A percentile compares a stretch with the other conserved stretches of the same genome.
These are phyloP conservation scores for Threskiornis aethiopicus DNA, from an alignment of 2,797 vertebrate species.

Conservation along the genomic window DNA sequence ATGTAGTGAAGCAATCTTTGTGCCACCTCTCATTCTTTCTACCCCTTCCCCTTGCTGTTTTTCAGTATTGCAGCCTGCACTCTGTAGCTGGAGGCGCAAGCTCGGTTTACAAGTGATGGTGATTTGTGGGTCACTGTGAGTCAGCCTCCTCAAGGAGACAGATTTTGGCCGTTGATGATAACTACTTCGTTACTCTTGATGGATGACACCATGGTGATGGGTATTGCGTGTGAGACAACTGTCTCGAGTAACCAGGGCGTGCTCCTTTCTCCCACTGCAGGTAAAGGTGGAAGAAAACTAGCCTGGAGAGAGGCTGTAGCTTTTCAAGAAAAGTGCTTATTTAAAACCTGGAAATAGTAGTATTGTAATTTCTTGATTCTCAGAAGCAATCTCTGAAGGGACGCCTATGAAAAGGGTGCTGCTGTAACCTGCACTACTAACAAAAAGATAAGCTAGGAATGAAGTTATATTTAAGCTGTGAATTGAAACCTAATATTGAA, in stretches of 20 bases:
- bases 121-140: rapidly evolving
- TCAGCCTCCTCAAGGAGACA: background rate
- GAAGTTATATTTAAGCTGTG: background rate
- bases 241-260: background rate
- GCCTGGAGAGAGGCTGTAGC: background rate
- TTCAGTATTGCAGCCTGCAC: background rate
- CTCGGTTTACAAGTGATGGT: background rate
- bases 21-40: background rate
- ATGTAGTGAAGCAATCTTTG: background rate
- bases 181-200: background rate
- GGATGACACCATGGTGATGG: background rate
- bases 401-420: background rate
- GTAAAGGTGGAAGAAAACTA: background rate
- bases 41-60: background rate
- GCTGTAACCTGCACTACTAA: background rate
- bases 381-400: background rate
- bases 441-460: background rate
- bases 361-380: background rate
- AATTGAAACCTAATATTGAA: background rate
- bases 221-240: background rate
- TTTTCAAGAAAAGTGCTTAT: background rate
- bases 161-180: background rate
- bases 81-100: background rate
- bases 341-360: background rate
- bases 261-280: background rate